Evolutionary conservation across 2,113 vertebrate genomes (phyloP).

Genomic region (Pogonocichla stellata): DNA sequence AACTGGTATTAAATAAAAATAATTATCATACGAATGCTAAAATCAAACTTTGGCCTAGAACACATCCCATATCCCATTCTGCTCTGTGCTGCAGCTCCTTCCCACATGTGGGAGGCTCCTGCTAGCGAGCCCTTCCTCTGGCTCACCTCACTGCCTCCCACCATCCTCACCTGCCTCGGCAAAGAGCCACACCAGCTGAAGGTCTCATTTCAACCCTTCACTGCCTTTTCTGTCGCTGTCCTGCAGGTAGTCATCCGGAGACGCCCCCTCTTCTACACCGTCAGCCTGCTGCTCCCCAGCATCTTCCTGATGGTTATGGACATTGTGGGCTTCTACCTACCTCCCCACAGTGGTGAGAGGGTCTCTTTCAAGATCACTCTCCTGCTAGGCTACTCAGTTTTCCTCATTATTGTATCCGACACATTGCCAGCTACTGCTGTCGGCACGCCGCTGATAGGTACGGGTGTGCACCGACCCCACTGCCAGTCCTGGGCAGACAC

Average conservation of each 20-base stretch:
- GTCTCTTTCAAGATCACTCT: slow-evolving; percentile 99
- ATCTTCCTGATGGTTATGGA: slow-evolving; percentile 98
- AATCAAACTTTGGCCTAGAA: not conserved
- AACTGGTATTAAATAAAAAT: not conserved
- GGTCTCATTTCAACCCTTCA: accelerated
- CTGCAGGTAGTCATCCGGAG: slow-evolving; percentile 91
- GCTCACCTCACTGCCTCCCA: not conserved
- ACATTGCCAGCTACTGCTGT: slow-evolving; percentile 92
- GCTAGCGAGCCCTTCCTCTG: not conserved
- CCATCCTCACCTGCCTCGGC: accelerated
- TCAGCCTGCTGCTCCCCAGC: slow-evolving; percentile 92
- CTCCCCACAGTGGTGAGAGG: slow-evolving; percentile 93
- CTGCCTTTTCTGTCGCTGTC: not conserved
- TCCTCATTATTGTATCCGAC: slow-evolving; percentile 97
- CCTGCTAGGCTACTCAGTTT: slow-evolving; percentile 95
- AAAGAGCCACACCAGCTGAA: not conserved
- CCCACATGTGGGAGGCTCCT: not conserved
- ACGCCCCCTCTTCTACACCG: slow-evolving; percentile 91
- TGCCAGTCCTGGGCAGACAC: not conserved
- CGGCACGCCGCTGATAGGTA: slow-evolving; percentile 92
- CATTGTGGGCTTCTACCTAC: slow-evolving; percentile 95
- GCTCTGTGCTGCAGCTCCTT: not conserved
- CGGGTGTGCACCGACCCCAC: accelerated
- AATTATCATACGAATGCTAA: not conserved
- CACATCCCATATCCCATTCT: not conserved